Evolutionary conservation across 92 coral and sea anemone species (phyloP), one percentile per base, ranked within the genome.

Genomic region (Zoanthus sansibaricus): DNA sequence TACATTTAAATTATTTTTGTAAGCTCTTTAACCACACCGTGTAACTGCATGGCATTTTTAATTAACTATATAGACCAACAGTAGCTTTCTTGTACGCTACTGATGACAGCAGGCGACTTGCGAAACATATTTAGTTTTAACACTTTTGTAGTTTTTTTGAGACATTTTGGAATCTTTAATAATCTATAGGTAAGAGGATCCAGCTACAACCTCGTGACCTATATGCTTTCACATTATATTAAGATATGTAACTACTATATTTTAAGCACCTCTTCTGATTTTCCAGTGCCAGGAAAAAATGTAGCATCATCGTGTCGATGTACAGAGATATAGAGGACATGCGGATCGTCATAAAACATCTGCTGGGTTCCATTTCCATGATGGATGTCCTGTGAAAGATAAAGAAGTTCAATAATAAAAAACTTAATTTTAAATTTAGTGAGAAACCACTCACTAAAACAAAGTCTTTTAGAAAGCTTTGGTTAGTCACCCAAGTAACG

Each of bases 281-380:
- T 97, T 76, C 99, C 99, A 72, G 99, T 97, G 44, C 99, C 99
- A 30, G 99, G 99, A 72, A 97, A 97, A 87, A 97, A 97, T 33
- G 99, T 97, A 46, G 96, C 99, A 78, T 97, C 99, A 69, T 97
- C 99, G 84, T 97, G 99, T 52, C 99, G 99, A 94, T 97, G 99
- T 59, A 97, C 77, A 46, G 99, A 97, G 67, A 97, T 97, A 89
- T 97, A 97, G 90, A 97, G 87, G 25, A 97, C 99, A 70, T 97
- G 99, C 15, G 99, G 99, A 79, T 97, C 99, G 61, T 97, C 99
- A 88, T 97, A 97, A 83, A 97, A 97, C 99, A 97, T 97, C 84
- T 97, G 99, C 58, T 97, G 99, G 18, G 99, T 97, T 17, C 99
- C 99, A 86, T 97, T 97, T 8, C 99, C 99, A 94, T 97, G 99